These are phyloP conservation scores for Drosophila ohnishii DNA, from an alignment of 1,140 invertebrate species.

Conservation along the genomic window DNA sequence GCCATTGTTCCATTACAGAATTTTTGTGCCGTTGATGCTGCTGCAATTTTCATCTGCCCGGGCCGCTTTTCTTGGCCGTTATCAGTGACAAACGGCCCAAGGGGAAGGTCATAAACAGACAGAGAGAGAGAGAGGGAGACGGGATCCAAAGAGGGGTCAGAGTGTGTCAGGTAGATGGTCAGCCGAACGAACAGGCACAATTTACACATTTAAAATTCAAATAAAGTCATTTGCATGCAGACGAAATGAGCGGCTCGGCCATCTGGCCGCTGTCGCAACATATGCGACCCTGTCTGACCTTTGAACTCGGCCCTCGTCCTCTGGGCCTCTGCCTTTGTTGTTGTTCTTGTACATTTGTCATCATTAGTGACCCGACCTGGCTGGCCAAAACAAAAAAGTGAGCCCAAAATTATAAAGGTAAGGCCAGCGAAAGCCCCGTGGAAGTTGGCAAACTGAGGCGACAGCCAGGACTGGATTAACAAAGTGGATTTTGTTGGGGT, in stretches of 20 bases:
- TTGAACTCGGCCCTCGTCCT: constrained; percentile 49
- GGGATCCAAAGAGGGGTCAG: constrained; percentile 16
- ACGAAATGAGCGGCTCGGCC: constrained; percentile 63
- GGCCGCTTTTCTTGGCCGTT: constrained; percentile 63
- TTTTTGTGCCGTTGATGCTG: constrained; percentile 42
- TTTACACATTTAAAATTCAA: constrained; percentile 82
- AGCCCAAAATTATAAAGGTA: constrained; percentile 32
- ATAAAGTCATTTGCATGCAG: constrained; percentile 81
- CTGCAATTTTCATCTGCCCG: constrained; percentile 73
- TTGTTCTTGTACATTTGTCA: constrained; percentile 72
- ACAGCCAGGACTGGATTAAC: constrained; percentile 34
- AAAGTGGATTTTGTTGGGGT: constrained; percentile 22
- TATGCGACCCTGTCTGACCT: constrained; percentile 71
- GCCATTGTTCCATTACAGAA: constrained; percentile 70
- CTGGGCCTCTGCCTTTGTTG: constrained; percentile 35
- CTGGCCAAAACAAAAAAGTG: constrained; percentile 26
- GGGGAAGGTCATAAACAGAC: constrained; percentile 39
- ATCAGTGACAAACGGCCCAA: constrained; percentile 77
- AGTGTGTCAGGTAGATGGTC: constrained; percentile 23
- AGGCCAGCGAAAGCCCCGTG: constrained; percentile 6
- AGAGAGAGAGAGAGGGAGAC: background rate
- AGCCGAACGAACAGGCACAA: constrained; percentile 51
- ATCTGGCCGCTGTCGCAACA: constrained; percentile 62
- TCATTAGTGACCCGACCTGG: constrained; percentile 65
- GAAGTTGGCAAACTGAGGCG: constrained; percentile 38